phyloP scores from a whole-genome alignment of 1,140 invertebrate genomes.

The Drosophila ogumai region DNA sequence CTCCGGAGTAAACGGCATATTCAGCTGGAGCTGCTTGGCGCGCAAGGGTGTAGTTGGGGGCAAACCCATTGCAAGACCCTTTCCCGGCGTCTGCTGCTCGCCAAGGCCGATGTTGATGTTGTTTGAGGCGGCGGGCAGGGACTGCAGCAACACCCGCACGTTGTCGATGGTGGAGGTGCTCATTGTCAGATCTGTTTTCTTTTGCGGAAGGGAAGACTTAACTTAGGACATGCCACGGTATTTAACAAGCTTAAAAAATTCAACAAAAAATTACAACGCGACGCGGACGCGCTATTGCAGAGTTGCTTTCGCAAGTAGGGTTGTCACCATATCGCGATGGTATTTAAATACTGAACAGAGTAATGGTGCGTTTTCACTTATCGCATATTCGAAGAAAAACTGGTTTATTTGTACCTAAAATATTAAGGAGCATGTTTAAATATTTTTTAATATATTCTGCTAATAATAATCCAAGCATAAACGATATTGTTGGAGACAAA shows the following conservation, averaged over 20 bases:
- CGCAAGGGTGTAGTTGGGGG: slow-evolving; percentile 54
- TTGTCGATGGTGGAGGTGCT: slow-evolving; percentile 67
- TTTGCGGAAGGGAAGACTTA: slow-evolving; percentile 13
- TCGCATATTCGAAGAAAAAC: not conserved
- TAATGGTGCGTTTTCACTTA: not conserved
- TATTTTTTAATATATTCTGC: too few species aligned
- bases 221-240: slow-evolving; percentile 53
- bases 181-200: slow-evolving; percentile 16
- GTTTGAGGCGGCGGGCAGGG: slow-evolving; percentile 58
- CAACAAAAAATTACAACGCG: slow-evolving; percentile 68
- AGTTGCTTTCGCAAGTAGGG: slow-evolving; percentile 29
- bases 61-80: slow-evolving; percentile 32
- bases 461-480: too few species aligned
- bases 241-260: slow-evolving; percentile 52
- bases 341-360: not conserved
- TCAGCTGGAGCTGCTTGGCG: slow-evolving; percentile 38
- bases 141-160: slow-evolving; percentile 67
- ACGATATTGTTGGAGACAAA: too few species aligned
- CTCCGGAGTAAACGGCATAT: slow-evolving; percentile 48
- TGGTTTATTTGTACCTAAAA: too few species aligned
- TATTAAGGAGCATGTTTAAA: too few species aligned
- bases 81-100: slow-evolving; percentile 58
- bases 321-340: not conserved
- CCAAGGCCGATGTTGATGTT: slow-evolving; percentile 15
- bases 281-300: slow-evolving; percentile 66